Evolutionary conservation across 92 coral and sea anemone genomes (phyloP).

Genomic region (Siderastrea siderea): DNA sequence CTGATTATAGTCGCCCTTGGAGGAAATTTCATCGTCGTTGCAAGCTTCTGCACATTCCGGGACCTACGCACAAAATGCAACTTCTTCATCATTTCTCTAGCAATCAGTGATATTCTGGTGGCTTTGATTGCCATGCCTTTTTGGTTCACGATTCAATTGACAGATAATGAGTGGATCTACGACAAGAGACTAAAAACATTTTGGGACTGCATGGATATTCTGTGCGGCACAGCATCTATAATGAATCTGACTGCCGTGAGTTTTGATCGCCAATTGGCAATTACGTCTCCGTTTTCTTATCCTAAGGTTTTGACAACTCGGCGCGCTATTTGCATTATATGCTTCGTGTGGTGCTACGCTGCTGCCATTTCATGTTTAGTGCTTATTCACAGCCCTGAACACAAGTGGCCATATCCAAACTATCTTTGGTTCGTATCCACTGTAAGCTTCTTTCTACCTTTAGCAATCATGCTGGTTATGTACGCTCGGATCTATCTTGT

Average conservation of each 20-base stretch:
- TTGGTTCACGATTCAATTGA: slow-evolving; percentile 83
- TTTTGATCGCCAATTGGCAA: slow-evolving; percentile 94
- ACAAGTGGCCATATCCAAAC: slow-evolving; percentile 77
- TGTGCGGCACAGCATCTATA: slow-evolving; percentile 92
- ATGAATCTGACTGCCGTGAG: slow-evolving; percentile 93
- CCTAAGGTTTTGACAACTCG: slow-evolving; percentile 85
- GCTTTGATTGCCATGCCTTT: slow-evolving; percentile 90
- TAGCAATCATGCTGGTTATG: slow-evolving; percentile 88
- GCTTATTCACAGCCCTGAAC: slow-evolving; percentile 25
- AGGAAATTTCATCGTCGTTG: slow-evolving; percentile 90
- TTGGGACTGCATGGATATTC: slow-evolving; percentile 91
- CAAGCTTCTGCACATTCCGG: slow-evolving; percentile 91
- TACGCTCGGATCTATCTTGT: slow-evolving; percentile 92
- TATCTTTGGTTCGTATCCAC: slow-evolving; percentile 84
- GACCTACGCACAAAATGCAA: slow-evolving; percentile 93
- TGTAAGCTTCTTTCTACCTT: slow-evolving; percentile 85
- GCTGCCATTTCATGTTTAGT: slow-evolving; percentile 75
- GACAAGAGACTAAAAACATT: slow-evolving; percentile 42
- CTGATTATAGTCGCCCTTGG: slow-evolving; percentile 79
- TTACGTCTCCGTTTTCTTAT: slow-evolving; percentile 93
- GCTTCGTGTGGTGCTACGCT: slow-evolving; percentile 87
- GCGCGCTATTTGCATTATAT: slow-evolving; percentile 81
- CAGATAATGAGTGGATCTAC: slow-evolving; percentile 58
- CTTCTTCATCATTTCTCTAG: slow-evolving; percentile 90
- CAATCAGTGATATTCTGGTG: slow-evolving; percentile 89